phyloP scores from a whole-genome alignment of 2,888 invertebrate species.

The Dione vanillae region DNA sequence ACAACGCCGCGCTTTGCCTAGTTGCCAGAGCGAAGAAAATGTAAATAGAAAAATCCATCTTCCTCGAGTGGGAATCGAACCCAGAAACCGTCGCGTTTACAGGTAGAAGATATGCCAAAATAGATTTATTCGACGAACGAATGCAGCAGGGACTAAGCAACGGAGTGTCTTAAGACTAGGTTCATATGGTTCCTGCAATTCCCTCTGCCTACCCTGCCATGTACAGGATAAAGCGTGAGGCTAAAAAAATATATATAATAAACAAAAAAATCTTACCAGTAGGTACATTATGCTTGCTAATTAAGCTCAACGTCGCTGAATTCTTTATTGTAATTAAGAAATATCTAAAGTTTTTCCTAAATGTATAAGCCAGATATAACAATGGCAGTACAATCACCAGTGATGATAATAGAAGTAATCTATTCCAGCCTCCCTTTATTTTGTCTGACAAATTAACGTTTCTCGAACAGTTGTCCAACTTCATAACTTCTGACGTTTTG shows the following conservation, averaged over 20 bases:
- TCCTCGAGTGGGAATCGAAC: no score
- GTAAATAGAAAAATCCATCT: no score
- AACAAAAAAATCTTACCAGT: conserved; percentile 72
- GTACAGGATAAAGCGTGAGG: neutral
- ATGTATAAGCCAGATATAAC: conserved; percentile 54
- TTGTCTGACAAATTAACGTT: conserved; percentile 44
- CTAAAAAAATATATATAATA: neutral
- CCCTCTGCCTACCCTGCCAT: no score
- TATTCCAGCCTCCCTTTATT: conserved; percentile 47
- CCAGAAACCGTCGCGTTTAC: no score
- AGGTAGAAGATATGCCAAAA: no score
- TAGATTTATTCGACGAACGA: no score
- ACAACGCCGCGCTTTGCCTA: no score
- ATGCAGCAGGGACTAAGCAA: no score
- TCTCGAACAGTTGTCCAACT: conserved; percentile 55
- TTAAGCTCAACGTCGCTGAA: conserved; percentile 81
- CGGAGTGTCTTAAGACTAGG: no score
- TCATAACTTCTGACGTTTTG: conserved; percentile 48
- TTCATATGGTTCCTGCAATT: no score
- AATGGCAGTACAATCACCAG: conserved; percentile 56
- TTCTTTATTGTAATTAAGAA: conserved; percentile 84
- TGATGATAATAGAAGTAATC: conserved; percentile 55
- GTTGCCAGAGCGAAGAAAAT: no score
- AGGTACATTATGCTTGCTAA: conserved; percentile 70
- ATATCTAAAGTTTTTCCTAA: conserved; percentile 83